These are phyloP conservation scores for Epinotia brunnichana DNA, from an alignment of 2,888 invertebrate genomes.

Conservation along the genomic window DNA sequence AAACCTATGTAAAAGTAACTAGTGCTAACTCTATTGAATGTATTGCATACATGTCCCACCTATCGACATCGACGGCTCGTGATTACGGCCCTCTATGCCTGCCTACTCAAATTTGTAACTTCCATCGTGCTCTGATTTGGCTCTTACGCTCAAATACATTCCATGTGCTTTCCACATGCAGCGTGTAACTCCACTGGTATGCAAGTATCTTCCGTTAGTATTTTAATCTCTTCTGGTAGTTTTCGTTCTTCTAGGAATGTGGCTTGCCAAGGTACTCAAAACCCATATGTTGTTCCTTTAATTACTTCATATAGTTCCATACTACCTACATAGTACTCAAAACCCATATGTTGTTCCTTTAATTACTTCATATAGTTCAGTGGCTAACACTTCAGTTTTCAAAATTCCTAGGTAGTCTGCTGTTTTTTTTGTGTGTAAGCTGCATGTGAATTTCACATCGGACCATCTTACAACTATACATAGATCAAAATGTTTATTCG, in stretches of 20 bases:
- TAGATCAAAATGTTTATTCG: conserved; percentile 61
- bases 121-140: conserved; percentile 82
- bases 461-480: conserved; percentile 55
- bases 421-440: background rate
- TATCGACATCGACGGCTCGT: conserved; percentile 63
- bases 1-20: conserved; percentile 25
- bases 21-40: conserved; percentile 46
- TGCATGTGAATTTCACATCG: conserved; percentile 56
- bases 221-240: background rate
- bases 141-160: conserved; percentile 60
- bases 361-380: no score
- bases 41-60: conserved; percentile 82
- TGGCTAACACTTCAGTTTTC: background rate
- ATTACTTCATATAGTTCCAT: no score
- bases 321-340: no score
- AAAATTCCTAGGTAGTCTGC: background rate
- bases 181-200: conserved; percentile 16
- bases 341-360: no score
- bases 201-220: background rate
- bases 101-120: conserved; percentile 81
- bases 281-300: no score
- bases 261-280: no score
- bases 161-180: conserved; percentile 58
- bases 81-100: conserved; percentile 65
- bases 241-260: no score